phyloP scores from a whole-genome alignment of 1,140 invertebrate species.

The Brachionus asplanchnoidis region DNA sequence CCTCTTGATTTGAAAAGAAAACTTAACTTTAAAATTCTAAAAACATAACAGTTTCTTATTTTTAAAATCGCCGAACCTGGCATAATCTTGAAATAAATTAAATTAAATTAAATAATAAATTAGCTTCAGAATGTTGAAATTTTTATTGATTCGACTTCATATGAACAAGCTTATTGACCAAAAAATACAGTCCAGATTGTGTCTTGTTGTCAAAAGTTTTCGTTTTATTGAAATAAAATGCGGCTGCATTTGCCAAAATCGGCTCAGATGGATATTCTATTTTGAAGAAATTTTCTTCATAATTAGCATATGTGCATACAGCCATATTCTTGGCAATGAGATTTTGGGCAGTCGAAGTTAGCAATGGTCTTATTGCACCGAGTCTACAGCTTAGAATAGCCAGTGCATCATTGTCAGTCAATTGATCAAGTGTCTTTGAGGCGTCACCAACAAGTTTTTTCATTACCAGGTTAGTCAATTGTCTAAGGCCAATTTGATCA shows the following conservation, averaged over 20 bases:
- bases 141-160: too few relatives aligned
- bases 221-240: background rate
- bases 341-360: background rate
- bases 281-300: background rate
- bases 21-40: too few relatives aligned
- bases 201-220: background rate
- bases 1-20: too few relatives aligned
- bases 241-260: background rate
- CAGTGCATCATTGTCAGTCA: background rate
- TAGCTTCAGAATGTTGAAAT: too few relatives aligned
- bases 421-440: background rate
- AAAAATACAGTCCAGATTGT: background rate
- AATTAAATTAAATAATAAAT: too few relatives aligned
- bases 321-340: background rate
- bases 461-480: background rate
- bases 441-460: background rate
- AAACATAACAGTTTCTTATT: too few relatives aligned
- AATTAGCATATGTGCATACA: background rate
- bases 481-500: background rate
- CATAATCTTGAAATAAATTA: too few relatives aligned
- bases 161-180: background rate
- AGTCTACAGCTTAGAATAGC: background rate
- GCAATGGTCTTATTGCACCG: background rate
- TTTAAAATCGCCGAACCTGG: too few relatives aligned
- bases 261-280: slow-evolving; percentile 15